Conservation (phyloP, 2,113 vertebrate species). For the Aptenodytes forsteri region DNA sequence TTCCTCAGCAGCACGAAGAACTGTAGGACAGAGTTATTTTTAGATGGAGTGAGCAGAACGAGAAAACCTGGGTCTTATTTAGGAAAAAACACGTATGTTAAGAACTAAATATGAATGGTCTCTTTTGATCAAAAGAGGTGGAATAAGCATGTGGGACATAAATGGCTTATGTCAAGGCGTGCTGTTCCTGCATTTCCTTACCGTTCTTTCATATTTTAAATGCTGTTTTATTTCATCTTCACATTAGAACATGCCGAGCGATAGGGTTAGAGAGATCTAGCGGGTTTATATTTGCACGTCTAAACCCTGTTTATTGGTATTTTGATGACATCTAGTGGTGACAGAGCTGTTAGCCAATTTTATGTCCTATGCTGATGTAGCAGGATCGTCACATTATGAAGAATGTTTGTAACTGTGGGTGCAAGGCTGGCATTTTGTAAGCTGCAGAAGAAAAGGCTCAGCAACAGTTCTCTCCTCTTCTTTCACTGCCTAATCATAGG, state of each 20-base stretch:
- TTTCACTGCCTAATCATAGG: background rate
- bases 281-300: background rate
- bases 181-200: slow-evolving; percentile 57
- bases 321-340: slow-evolving; percentile 80
- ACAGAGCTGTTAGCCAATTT: background rate
- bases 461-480: background rate
- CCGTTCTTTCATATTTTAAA: slow-evolving; percentile 65
- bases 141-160: background rate
- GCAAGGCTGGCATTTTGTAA: background rate
- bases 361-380: background rate
- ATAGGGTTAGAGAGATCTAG: slow-evolving; percentile 47
- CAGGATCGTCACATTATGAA: background rate
- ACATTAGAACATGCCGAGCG: slow-evolving; percentile 55
- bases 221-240: slow-evolving; percentile 56
- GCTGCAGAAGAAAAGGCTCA: background rate
- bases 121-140: slow-evolving; percentile 9
- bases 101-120: slow-evolving; percentile 39
- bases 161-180: slow-evolving; percentile 30
- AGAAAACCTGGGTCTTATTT: slow-evolving; percentile 18
- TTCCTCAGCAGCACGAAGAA: background rate
- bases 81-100: background rate
- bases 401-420: background rate
- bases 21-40: slow-evolving; percentile 1
- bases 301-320: slow-evolving; percentile 53
- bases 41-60: background rate